Conservation (phyloP, 1,140 invertebrate genomes). For the Brachionus plicatilis region DNA sequence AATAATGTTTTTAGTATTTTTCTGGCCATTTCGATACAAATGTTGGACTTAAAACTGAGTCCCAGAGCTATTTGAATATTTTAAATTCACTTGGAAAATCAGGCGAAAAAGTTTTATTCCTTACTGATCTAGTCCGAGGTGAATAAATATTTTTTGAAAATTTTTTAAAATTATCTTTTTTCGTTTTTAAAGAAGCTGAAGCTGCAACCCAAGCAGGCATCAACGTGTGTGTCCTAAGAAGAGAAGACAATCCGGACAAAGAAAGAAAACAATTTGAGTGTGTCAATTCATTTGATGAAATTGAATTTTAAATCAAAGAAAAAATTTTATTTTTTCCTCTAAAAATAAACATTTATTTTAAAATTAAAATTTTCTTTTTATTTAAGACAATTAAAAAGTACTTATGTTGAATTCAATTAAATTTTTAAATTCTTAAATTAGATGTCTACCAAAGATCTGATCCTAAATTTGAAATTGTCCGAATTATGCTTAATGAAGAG, state of each 20-base stretch:
- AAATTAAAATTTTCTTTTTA: neutral
- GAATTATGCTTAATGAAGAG: neutral
- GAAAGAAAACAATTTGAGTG: neutral
- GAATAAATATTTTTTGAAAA: neutral
- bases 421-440: neutral
- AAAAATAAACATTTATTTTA: neutral
- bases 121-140: slow-evolving; percentile 27
- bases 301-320: neutral
- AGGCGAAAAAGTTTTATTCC: slow-evolving; percentile 16
- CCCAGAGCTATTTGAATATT: slow-evolving; percentile 62
- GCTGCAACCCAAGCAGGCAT: slow-evolving; percentile 8
- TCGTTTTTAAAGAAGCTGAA: neutral
- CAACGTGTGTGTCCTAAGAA: neutral
- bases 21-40: slow-evolving; percentile 79
- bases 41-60: slow-evolving; percentile 70
- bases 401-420: neutral
- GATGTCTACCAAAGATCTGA: neutral
- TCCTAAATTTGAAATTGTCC: slow-evolving; percentile 3
- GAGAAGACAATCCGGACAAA: slow-evolving; percentile 33
- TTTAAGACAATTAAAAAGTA: neutral
- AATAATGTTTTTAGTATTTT: slow-evolving; percentile 59
- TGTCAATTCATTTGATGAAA: neutral
- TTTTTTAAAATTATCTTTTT: neutral
- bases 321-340: neutral
- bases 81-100: neutral